Evolutionary conservation across 2,888 invertebrate genomes (phyloP).

Genomic region (Synergus japonicus): DNA sequence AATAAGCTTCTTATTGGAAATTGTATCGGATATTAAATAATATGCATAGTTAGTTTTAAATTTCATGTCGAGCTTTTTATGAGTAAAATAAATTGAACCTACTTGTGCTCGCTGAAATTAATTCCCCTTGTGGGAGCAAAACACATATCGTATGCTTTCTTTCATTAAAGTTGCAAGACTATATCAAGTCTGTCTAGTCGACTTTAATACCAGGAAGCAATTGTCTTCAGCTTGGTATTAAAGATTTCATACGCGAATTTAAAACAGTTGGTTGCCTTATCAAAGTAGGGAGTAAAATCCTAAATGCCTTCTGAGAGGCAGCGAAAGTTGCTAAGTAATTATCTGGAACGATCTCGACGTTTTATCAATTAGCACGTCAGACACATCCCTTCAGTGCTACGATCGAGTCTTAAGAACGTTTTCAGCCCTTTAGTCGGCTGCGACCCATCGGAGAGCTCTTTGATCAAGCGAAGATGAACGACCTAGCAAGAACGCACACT

Average conservation of each 20-base stretch:
- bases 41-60: neutral
- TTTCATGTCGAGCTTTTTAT: constrained; percentile 6
- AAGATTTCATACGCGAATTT: neutral
- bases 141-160: constrained; percentile 13
- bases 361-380: constrained; percentile 54
- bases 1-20: neutral
- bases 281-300: too few species aligned
- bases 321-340: constrained; percentile 52
- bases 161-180: constrained; percentile 26
- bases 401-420: constrained; percentile 54
- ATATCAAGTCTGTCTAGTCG: neutral
- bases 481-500: constrained; percentile 47
- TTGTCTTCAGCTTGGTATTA: neutral
- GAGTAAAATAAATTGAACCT: constrained; percentile 7
- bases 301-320: constrained; percentile 37
- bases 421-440: constrained; percentile 52
- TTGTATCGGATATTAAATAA: neutral
- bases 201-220: constrained; percentile 6
- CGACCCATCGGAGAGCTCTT: constrained; percentile 54
- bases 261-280: neutral
- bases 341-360: constrained; percentile 53
- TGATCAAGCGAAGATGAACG: constrained; percentile 56
- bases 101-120: constrained; percentile 20
- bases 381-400: constrained; percentile 44
- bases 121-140: constrained; percentile 29